phyloP scores from a whole-genome alignment of 2,113 vertebrate genomes.

The Corydoras sp. region DNA sequence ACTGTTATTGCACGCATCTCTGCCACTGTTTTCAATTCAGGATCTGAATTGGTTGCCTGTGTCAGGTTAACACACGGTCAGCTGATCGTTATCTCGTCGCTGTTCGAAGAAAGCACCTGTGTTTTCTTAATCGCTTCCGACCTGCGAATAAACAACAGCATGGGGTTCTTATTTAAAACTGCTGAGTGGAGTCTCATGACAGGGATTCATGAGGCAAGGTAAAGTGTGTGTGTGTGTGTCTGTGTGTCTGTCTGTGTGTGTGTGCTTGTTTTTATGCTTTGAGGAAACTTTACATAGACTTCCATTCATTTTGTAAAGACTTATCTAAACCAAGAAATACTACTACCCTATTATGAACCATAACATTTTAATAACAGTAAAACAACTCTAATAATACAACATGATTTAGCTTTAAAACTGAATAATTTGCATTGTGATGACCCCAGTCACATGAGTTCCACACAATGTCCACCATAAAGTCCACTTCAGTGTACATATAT shows the following conservation, averaged over 20 bases:
- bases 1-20: not conserved
- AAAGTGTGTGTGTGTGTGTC: not conserved
- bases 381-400: no score
- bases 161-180: conserved; percentile 48
- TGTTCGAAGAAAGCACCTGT: conserved; percentile 42
- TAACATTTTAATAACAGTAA: no score
- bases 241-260: not conserved
- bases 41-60: conserved; percentile 16
- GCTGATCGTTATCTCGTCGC: conserved; percentile 8
- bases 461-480: no score
- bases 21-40: conserved; percentile 9
- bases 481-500: no score
- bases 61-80: conserved; percentile 24
- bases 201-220: not conserved
- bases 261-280: no score
- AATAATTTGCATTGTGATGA: no score
- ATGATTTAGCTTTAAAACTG: no score
- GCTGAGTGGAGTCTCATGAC: conserved; percentile 33
- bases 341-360: no score
- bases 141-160: conserved; percentile 36
- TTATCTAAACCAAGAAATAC: no score
- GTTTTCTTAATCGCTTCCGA: conserved; percentile 14
- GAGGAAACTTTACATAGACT: no score
- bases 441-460: no score
- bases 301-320: no score